Base-by-base conservation (phyloP, 2,797 vertebrate genomes). In the Vultur gryphus region DNA sequence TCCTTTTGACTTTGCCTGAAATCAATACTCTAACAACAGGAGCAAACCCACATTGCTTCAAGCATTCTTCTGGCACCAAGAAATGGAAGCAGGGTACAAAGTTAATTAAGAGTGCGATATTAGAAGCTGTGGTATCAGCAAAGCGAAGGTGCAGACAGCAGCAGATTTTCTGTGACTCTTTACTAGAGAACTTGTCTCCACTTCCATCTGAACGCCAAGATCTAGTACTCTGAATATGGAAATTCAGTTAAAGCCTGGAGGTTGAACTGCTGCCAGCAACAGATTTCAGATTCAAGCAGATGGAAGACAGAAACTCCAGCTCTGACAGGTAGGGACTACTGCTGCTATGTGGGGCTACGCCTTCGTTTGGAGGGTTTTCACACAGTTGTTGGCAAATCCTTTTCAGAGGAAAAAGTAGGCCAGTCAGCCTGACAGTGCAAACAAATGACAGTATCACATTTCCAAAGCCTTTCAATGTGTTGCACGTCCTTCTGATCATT, bases 131-230 rank as follows among this genome's bases (percentile, higher is more conserved):
- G 37, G 16, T 67, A 89, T 83, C 94, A 87, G 79, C 78, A 86
- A 93, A 83, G 29, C 0, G 1, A 90, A 93, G 69, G 57, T 51
- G 87, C 71, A 87, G 78, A 95, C 33, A 70, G 71, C 73, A 92
- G 95, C 91, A 94, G 59, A 92, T 85, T 87, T 91, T 93, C 79
- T 54, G 41, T 55, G 84, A 92, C 73, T 90, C 54, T 67, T 59
- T 52, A 49, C 12, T 23, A 54, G 39, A 73, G 75, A 90, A 62
- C 20, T 66, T 77, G 78, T 64, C 89, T 92, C 61, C 37, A 20
- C 28, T 80, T 65, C 71, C 46, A 58, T 39, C 70, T 48, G 64
- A 79, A 90, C 90, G 55, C 46, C 48, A 95, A 57, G 12, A 65
- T 43, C 49, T 28, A 93, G 37, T 5, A 28, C 58, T 64, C 57